Percentiles rank a stretch among this genome's conserved stretches.
Conservation (phyloP, 2,113 vertebrate genomes). For the Hucho hucho region DNA sequence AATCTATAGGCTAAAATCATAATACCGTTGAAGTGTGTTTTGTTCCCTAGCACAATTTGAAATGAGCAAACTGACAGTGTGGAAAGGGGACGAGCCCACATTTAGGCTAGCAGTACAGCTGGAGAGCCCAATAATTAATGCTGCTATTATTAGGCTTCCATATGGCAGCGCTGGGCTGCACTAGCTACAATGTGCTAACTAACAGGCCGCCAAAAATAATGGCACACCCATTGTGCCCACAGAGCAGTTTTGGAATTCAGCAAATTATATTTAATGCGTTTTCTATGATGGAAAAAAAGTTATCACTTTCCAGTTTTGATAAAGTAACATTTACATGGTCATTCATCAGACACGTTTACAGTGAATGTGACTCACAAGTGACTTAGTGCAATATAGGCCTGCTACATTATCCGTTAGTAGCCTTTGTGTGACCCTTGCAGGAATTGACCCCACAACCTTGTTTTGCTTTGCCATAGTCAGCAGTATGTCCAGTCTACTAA, state of each 20-base stretch:
- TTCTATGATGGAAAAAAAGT: no score
- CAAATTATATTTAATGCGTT: no score
- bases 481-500: no score
- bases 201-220: background rate
- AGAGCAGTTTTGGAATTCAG: background rate
- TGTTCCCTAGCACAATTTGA: background rate
- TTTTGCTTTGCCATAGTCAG: no score
- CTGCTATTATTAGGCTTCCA: conserved; percentile 11
- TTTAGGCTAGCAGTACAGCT: conserved; percentile 8
- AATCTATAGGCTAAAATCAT: conserved; percentile 2
- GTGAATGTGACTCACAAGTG: no score
- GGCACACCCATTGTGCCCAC: background rate
- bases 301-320: no score
- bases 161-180: background rate
- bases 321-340: no score
- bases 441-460: no score
- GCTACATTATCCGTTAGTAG: no score
- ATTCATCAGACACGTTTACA: no score
- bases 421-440: no score
- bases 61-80: background rate
- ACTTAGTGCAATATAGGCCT: no score
- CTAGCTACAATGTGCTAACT: background rate
- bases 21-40: background rate
- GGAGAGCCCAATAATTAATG: conserved; percentile 14
- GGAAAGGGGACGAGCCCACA: background rate